Percentiles rank a stretch among this genome's conserved stretches.
These are phyloP conservation scores for Papilio protenor DNA, from an alignment of 2,888 invertebrate genomes.

Conservation along the genomic window DNA sequence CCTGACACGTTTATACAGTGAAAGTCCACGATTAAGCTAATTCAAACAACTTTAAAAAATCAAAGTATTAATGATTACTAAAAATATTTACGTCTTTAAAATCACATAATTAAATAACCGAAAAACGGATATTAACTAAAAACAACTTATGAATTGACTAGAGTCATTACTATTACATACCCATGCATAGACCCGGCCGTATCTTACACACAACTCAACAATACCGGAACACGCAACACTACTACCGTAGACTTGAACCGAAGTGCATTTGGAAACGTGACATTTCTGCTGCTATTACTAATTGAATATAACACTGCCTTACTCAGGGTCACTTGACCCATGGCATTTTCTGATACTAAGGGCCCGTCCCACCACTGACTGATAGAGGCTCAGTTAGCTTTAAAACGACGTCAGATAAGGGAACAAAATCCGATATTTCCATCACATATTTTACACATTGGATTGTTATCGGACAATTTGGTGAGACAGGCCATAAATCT, in stretches of 20 bases:
- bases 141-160: conserved; percentile 65
- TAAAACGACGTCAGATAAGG: too few relatives aligned
- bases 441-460: too few relatives aligned
- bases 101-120: neutral
- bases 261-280: neutral
- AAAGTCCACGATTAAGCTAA: too few relatives aligned
- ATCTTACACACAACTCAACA: conserved; percentile 35
- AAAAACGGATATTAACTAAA: conserved; percentile 31
- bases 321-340: neutral
- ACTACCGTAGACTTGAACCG: neutral
- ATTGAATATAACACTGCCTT: neutral
- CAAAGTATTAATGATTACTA: too few relatives aligned
- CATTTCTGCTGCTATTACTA: neutral
- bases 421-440: too few relatives aligned
- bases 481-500: too few relatives aligned
- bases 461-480: too few relatives aligned
- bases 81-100: conserved; percentile 9
- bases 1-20: too few relatives aligned
- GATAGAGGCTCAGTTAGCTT: too few relatives aligned
- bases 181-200: conserved; percentile 51
- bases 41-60: too few relatives aligned
- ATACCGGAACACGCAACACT: neutral
- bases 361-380: too few relatives aligned
- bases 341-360: neutral
- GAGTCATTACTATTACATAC: conserved; percentile 56